Evolutionary conservation across 2,888 invertebrate species (phyloP).

Genomic region (Trichacis sp.): DNA sequence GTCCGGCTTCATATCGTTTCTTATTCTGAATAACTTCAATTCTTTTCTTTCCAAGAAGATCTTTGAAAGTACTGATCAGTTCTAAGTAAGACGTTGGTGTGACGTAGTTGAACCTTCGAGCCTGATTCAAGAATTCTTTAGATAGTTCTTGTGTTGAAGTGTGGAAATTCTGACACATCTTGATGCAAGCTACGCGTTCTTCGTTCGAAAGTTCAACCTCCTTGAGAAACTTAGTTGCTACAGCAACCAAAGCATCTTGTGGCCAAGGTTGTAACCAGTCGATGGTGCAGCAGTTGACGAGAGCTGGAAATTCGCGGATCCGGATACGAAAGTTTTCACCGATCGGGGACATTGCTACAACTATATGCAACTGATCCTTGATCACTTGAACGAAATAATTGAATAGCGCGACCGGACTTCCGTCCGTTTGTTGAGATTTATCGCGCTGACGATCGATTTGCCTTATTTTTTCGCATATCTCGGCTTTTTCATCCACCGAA

Average conservation of each 20-base stretch:
- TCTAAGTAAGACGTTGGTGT: slow-evolving; percentile 95
- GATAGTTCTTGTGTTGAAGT: slow-evolving; percentile 83
- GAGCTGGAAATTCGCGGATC: slow-evolving; percentile 90
- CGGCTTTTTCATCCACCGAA: slow-evolving; percentile 85
- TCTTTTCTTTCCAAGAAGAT: slow-evolving; percentile 81
- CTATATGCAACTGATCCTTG: slow-evolving; percentile 90
- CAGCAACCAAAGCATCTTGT: slow-evolving; percentile 89
- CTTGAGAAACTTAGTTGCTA: slow-evolving; percentile 82
- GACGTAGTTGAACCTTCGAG: slow-evolving; percentile 87
- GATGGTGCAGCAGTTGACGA: slow-evolving; percentile 95
- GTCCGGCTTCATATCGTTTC: slow-evolving; percentile 85
- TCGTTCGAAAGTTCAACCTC: slow-evolving; percentile 81
- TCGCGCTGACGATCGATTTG: slow-evolving; percentile 90
- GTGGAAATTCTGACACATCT: slow-evolving; percentile 91
- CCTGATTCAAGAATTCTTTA: slow-evolving; percentile 74
- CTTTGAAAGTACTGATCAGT: slow-evolving; percentile 89
- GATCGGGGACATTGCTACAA: slow-evolving; percentile 91
- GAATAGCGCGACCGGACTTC: slow-evolving; percentile 89
- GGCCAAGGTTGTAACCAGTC: slow-evolving; percentile 98
- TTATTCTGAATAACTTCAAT: slow-evolving; percentile 76
- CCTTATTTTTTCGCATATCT: slow-evolving; percentile 94
- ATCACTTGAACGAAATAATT: slow-evolving; percentile 91
- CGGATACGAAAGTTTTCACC: slow-evolving; percentile 86
- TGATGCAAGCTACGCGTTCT: slow-evolving; percentile 83
- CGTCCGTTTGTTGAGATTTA: slow-evolving; percentile 90